Conservation (phyloP, 2,888 invertebrate genomes). For the Pyrochroa serraticornis region DNA sequence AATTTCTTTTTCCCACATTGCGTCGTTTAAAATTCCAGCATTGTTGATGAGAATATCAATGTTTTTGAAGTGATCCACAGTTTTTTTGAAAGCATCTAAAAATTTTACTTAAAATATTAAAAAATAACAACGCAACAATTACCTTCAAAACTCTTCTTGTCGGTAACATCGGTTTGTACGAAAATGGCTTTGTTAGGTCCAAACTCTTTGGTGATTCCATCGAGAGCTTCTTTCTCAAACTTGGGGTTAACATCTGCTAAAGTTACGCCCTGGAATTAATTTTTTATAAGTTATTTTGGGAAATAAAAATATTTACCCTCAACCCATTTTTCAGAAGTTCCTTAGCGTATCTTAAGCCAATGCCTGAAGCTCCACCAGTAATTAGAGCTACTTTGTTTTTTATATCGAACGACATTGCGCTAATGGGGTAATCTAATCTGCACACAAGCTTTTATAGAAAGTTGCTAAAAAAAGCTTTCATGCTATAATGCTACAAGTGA, state of each 20-base stretch:
- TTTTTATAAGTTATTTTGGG: slow-evolving; percentile 4
- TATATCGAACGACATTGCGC: slow-evolving; percentile 31
- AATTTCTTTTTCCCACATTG: slow-evolving; percentile 31
- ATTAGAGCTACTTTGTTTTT: slow-evolving; percentile 35
- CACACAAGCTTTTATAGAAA: too few relatives aligned
- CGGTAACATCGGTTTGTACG: slow-evolving; percentile 37
- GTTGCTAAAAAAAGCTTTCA: too few relatives aligned
- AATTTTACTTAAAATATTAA: slow-evolving; percentile 42
- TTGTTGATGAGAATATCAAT: slow-evolving; percentile 66
- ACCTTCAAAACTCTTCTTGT: slow-evolving; percentile 34
- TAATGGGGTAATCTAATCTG: too few relatives aligned
- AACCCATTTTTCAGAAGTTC: slow-evolving; percentile 32
- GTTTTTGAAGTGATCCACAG: slow-evolving; percentile 68
- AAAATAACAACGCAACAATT: slow-evolving; percentile 21
- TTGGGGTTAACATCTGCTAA: slow-evolving; percentile 35
- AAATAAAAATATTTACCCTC: slow-evolving; percentile 28
- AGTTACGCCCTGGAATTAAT: slow-evolving; percentile 34
- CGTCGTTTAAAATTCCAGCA: slow-evolving; percentile 36
- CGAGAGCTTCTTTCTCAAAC: slow-evolving; percentile 31
- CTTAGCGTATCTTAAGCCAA: slow-evolving; percentile 33
- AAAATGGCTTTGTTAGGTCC: slow-evolving; percentile 37
- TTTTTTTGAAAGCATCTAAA: slow-evolving; percentile 71
- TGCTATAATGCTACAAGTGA: too few relatives aligned
- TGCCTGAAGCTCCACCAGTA: slow-evolving; percentile 38
- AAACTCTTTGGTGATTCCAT: slow-evolving; percentile 36